Conservation (phyloP, 1,140 invertebrate genomes). For the Drosophila takahashii region DNA sequence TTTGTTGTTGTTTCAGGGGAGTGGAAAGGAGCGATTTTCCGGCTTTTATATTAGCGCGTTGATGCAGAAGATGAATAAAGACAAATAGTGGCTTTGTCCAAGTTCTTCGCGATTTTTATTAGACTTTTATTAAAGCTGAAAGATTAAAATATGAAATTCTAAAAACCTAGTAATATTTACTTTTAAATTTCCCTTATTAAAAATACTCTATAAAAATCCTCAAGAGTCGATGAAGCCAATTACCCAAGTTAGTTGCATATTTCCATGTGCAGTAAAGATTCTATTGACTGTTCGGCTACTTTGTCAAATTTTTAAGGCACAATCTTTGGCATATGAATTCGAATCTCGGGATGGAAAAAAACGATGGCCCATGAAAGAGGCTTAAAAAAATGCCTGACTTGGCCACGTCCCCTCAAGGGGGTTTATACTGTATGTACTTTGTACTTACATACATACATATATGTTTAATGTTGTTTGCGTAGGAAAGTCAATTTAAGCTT, state of each 20-base stretch:
- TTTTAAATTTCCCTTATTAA: too few species aligned
- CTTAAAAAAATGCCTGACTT: constrained; percentile 16
- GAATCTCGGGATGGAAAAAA: background rate
- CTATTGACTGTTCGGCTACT: background rate
- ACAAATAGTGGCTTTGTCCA: background rate
- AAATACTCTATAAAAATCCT: too few species aligned
- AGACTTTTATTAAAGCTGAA: background rate
- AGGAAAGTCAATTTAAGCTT: constrained; percentile 52
- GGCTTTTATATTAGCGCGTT: constrained; percentile 60
- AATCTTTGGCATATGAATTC: background rate
- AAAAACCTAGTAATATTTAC: background rate
- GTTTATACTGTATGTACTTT: constrained; percentile 7
- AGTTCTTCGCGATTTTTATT: background rate
- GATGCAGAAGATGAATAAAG: constrained; percentile 50
- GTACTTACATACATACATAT: background rate
- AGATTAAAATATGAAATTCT: background rate
- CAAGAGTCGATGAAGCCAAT: background rate
- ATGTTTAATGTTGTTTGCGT: constrained; percentile 39
- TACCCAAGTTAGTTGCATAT: too few species aligned
- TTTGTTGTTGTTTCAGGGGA: background rate
- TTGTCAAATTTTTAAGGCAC: background rate
- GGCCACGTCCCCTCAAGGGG: background rate
- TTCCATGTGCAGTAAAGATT: background rate
- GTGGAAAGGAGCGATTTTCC: background rate
- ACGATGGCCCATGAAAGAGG: constrained; percentile 9